Conservation (phyloP, 2,797 vertebrate genomes). For the Geotrypetes seraphini region DNA sequence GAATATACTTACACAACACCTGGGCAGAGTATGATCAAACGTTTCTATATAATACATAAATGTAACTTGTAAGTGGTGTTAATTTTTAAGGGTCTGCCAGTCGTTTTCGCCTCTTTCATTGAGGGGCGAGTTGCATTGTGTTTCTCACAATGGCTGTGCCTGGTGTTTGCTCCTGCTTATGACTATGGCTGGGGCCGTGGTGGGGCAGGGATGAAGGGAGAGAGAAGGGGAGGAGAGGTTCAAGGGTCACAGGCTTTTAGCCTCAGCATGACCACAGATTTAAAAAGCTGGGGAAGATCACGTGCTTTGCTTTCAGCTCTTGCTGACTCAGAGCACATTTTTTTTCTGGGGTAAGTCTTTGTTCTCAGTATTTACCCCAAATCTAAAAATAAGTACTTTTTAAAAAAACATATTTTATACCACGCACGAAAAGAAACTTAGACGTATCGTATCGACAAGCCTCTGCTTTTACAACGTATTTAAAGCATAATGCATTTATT, state of each 20-base stretch:
- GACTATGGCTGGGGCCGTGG: constrained; percentile 16
- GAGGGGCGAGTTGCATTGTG: constrained; percentile 22
- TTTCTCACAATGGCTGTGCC: constrained; percentile 26
- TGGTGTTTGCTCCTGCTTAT: constrained; percentile 32
- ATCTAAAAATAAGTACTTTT: not conserved
- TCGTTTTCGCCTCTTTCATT: constrained; percentile 16
- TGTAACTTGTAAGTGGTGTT: too few species aligned
- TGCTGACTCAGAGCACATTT: constrained; percentile 32
- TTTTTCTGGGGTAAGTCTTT: constrained; percentile 28
- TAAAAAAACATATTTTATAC: too few species aligned
- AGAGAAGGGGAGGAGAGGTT: constrained; percentile 42
- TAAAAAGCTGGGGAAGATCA: constrained; percentile 37
- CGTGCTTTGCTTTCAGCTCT: constrained; percentile 38
- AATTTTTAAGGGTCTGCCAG: not conserved
- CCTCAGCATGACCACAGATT: constrained; percentile 56
- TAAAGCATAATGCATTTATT: too few species aligned
- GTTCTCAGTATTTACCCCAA: constrained; percentile 23
- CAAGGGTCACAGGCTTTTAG: constrained; percentile 72
- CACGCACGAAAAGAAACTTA: too few species aligned
- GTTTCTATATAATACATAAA: too few species aligned
- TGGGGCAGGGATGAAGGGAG: constrained; percentile 29
- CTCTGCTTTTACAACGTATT: too few species aligned
- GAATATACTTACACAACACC: too few species aligned
- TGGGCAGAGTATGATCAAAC: too few species aligned
- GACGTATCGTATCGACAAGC: too few species aligned